phyloP scores from a whole-genome alignment of 2,888 invertebrate genomes.

The Perizoma affinitatum region DNA sequence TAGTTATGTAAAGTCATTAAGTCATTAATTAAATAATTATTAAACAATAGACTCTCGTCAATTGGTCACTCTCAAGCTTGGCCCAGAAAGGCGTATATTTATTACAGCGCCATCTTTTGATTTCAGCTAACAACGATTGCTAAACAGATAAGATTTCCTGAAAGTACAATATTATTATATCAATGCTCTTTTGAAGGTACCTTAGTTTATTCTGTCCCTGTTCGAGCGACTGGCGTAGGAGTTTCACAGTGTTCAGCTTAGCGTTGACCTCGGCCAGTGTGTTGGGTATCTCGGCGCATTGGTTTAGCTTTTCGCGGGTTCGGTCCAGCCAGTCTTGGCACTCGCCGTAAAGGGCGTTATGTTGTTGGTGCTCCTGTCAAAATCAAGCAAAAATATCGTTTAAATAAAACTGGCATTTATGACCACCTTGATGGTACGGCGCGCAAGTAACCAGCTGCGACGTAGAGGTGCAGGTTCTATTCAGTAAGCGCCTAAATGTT shows the following conservation, averaged over 20 bases:
- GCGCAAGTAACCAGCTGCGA: too few relatives aligned
- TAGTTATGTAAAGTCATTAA: too few relatives aligned
- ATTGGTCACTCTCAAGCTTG: too few relatives aligned
- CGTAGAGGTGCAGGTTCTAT: too few relatives aligned
- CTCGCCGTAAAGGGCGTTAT: conserved; percentile 95
- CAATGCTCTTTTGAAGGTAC: conserved; percentile 61
- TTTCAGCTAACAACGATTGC: conserved; percentile 53
- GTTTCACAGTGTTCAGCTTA: conserved; percentile 93
- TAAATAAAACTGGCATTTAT: background rate
- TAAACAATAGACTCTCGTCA: too few relatives aligned
- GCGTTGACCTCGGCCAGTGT: conserved; percentile 93
- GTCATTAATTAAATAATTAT: too few relatives aligned
- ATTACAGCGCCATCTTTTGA: too few relatives aligned
- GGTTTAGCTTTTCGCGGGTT: conserved; percentile 92
- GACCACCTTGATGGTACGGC: too few relatives aligned
- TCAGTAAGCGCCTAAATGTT: too few relatives aligned
- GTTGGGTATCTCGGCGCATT: conserved; percentile 91
- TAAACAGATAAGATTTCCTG: conserved; percentile 53
- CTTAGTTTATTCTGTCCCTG: conserved; percentile 89
- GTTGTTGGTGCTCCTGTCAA: conserved; percentile 94
- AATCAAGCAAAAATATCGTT: conserved; percentile 15
- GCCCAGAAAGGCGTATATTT: too few relatives aligned
- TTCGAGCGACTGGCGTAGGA: conserved; percentile 94
- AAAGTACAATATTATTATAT: background rate
- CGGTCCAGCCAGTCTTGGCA: conserved; percentile 97